Percentiles rank a stretch among this genome's conserved stretches.
These are phyloP conservation scores for Busseola fusca DNA, from an alignment of 2,888 invertebrate species.

Conservation along the genomic window DNA sequence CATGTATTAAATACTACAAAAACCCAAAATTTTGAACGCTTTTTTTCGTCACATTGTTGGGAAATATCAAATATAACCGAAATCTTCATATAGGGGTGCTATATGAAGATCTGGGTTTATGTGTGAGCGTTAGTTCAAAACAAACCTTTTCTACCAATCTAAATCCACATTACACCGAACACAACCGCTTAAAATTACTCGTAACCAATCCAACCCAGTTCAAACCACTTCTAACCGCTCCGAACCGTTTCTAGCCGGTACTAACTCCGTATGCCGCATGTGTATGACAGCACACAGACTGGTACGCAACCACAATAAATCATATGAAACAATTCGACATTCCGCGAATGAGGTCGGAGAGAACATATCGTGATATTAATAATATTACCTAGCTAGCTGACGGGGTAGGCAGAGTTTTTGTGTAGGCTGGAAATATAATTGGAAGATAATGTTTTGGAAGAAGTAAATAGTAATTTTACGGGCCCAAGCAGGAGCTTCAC, in stretches of 20 bases:
- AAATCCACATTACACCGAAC: constrained; percentile 20
- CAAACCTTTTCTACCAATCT: constrained; percentile 1
- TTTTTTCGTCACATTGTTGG: not conserved
- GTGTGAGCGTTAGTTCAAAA: not conserved
- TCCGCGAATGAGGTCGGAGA: constrained; percentile 58
- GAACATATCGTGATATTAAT: constrained; percentile 61
- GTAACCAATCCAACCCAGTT: constrained; percentile 37
- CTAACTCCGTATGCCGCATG: constrained; percentile 56
- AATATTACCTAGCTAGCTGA: constrained; percentile 46
- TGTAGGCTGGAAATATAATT: constrained; percentile 28
- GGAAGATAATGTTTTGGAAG: not conserved
- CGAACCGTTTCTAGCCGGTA: constrained; percentile 41
- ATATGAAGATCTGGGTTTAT: not conserved
- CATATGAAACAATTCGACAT: constrained; percentile 67
- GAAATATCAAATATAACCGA: not conserved
- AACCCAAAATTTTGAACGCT: not conserved
- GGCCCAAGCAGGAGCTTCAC: not conserved
- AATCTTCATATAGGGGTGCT: no score
- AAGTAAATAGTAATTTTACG: not conserved
- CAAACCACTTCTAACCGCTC: constrained; percentile 44
- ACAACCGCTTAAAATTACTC: constrained; percentile 26
- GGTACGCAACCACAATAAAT: constrained; percentile 61
- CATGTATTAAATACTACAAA: no score
- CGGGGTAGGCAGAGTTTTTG: constrained; percentile 29
- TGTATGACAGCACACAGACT: constrained; percentile 62